These are phyloP conservation scores for Parelbella ahira DNA, from an alignment of 2,888 invertebrate genomes.

Conservation along the genomic window DNA sequence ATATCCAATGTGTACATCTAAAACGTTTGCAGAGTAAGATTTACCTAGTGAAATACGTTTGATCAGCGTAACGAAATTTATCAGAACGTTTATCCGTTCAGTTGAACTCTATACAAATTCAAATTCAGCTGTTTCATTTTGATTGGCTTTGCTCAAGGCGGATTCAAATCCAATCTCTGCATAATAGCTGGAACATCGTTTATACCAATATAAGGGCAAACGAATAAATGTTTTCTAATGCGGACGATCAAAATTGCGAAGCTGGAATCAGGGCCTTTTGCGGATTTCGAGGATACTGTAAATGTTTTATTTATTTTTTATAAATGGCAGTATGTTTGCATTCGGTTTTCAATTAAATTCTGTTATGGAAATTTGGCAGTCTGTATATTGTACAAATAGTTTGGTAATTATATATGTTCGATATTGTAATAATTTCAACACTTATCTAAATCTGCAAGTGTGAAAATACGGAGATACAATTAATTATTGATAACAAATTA, in stretches of 20 bases:
- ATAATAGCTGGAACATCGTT: constrained; percentile 11
- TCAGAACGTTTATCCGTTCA: constrained; percentile 2
- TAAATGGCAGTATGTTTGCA: no score
- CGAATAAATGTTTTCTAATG: constrained; percentile 17
- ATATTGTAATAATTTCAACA: no score
- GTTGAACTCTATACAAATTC: constrained; percentile 13
- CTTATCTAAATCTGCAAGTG: no score
- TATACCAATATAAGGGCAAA: constrained; percentile 8
- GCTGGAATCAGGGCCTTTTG: constrained; percentile 1
- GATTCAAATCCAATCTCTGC: constrained; percentile 10
- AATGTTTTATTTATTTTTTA: constrained; percentile 17
- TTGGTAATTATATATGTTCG: no score
- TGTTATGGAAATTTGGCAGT: no score
- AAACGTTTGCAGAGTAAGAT: no score
- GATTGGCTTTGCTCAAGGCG: constrained; percentile 16
- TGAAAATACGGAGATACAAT: no score
- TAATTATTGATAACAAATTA: no score
- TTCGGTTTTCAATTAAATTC: no score
- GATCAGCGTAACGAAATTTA: no score
- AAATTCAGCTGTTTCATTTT: constrained; percentile 19
- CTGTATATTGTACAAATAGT: no score
- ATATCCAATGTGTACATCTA: background rate
- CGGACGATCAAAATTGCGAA: constrained; percentile 2
- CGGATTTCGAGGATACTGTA: constrained; percentile 7
- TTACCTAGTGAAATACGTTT: no score